Evolutionary conservation across 2,797 vertebrate genomes (phyloP).

Genomic region (Nothura maculosa): DNA sequence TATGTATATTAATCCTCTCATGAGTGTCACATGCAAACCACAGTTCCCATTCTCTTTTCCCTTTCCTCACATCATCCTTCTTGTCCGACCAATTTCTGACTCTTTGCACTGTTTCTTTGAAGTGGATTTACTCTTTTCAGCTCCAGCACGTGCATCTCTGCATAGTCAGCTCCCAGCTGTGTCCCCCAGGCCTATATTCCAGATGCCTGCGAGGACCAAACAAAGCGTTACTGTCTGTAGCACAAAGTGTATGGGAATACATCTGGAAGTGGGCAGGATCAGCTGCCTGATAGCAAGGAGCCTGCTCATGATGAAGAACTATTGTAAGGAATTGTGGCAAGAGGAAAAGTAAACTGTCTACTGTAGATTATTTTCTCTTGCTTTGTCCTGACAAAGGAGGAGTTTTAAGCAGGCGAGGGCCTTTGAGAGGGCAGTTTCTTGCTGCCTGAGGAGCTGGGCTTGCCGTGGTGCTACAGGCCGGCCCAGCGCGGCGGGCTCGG

Average conservation of each 20-base stretch:
- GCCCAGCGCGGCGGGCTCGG: background rate
- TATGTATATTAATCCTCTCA: background rate
- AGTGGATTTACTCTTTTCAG: slow-evolving; percentile 43
- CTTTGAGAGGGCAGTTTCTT: background rate
- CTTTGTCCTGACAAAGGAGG: background rate
- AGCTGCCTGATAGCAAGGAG: background rate
- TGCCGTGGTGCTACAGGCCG: background rate
- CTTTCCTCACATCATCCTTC: background rate
- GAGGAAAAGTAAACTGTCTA: background rate
- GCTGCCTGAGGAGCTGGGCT: background rate
- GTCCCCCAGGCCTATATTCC: background rate
- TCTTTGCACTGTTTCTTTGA: slow-evolving; percentile 3
- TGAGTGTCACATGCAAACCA: background rate
- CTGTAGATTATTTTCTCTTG: background rate
- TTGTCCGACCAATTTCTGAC: background rate
- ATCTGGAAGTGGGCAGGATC: slow-evolving; percentile 13
- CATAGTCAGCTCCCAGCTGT: background rate
- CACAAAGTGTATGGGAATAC: background rate
- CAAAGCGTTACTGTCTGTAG: background rate
- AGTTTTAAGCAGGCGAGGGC: background rate
- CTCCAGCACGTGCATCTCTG: background rate
- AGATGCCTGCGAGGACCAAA: background rate
- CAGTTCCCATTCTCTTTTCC: slow-evolving; percentile 1
- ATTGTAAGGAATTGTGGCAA: background rate
- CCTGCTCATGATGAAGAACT: background rate